These are phyloP conservation scores for Bradypodion pumilum DNA, from an alignment of 2,797 vertebrate species.

Conservation along the genomic window DNA sequence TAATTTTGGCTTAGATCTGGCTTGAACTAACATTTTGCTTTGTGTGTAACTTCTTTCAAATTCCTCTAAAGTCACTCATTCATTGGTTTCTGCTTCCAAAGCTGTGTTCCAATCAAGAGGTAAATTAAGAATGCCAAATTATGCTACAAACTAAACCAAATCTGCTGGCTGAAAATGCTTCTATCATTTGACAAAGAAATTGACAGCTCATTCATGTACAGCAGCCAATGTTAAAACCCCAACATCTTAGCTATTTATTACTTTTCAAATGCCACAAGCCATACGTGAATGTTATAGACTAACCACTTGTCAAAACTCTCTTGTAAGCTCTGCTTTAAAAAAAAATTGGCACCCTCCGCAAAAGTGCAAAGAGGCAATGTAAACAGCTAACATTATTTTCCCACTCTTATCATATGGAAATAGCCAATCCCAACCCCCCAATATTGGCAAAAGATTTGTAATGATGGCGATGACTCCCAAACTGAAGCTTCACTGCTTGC, in stretches of 20 bases:
- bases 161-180: slow-evolving; percentile 34
- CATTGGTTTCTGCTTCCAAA: background rate
- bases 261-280: slow-evolving; percentile 70
- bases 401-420: slow-evolving; percentile 69
- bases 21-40: background rate
- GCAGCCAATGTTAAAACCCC: slow-evolving; percentile 74
- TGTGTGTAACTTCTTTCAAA: background rate
- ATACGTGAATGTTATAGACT: slow-evolving; percentile 73
- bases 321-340: slow-evolving; percentile 23
- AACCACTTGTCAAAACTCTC: slow-evolving; percentile 73
- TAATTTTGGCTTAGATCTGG: background rate
- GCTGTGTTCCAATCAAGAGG: background rate
- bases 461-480: slow-evolving; percentile 58
- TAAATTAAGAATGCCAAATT: slow-evolving; percentile 12
- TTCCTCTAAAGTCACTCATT: background rate
- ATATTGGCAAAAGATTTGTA: slow-evolving; percentile 66
- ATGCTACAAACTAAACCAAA: slow-evolving; percentile 17
- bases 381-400: slow-evolving; percentile 74
- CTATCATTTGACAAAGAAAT: slow-evolving; percentile 42
- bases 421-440: slow-evolving; percentile 56
- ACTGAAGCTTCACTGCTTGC: slow-evolving; percentile 58
- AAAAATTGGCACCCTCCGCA: slow-evolving; percentile 59
- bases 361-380: slow-evolving; percentile 74
- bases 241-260: slow-evolving; percentile 74
- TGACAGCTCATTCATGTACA: slow-evolving; percentile 69